Evolutionary conservation across 2,797 vertebrate genomes (phyloP).

Genomic region (Coregonus suidteri): DNA sequence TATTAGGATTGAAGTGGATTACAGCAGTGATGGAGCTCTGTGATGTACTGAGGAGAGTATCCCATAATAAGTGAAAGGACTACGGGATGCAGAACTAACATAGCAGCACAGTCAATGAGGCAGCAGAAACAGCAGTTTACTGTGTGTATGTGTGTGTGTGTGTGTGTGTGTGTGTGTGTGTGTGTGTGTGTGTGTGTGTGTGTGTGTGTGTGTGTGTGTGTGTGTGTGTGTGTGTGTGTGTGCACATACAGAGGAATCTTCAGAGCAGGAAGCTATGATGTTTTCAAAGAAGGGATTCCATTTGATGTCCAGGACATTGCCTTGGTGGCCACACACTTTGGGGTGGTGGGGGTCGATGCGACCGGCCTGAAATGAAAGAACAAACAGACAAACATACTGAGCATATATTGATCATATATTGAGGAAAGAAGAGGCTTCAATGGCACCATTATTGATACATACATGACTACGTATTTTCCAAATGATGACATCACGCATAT

Average conservation of each 20-base stretch:
- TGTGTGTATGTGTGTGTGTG: not conserved
- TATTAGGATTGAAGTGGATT: constrained; percentile 73
- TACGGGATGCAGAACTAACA: constrained; percentile 13
- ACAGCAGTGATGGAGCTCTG: constrained; percentile 54
- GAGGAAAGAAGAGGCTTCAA: not conserved
- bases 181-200: no score
- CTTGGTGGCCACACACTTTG: constrained; percentile 96
- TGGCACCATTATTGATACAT: not conserved
- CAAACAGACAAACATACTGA: not conserved
- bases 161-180: no score
- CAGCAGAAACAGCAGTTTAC: constrained; percentile 23
- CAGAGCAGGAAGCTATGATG: constrained; percentile 95
- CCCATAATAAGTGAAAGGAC: constrained; percentile 55
- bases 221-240: no score
- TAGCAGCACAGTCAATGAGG: constrained; percentile 5
- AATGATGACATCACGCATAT: not conserved
- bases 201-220: no score
- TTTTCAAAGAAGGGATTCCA: constrained; percentile 99
- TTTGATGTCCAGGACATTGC: constrained; percentile 97
- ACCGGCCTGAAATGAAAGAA: constrained; percentile 77
- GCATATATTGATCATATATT: not conserved
- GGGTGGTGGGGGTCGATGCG: constrained; percentile 92
- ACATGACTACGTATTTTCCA: not conserved
- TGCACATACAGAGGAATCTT: constrained; percentile 90
- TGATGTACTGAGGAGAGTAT: constrained; percentile 62